Percentiles rank a stretch among this genome's conserved stretches.
Evolutionary conservation across 2,888 invertebrate species (phyloP).

Genomic region (Pandemis corylana): DNA sequence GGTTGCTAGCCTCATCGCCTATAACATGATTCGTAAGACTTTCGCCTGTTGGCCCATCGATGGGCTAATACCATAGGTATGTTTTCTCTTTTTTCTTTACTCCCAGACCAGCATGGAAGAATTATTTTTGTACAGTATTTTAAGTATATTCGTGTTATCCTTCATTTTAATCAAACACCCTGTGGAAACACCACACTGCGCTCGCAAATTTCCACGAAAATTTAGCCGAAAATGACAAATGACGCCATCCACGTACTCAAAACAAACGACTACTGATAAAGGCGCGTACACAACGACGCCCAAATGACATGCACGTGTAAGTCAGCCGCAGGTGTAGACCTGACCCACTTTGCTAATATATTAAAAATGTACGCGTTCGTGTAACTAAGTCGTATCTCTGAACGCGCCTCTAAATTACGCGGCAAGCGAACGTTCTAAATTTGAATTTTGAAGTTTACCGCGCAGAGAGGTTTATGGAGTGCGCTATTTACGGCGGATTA

Average conservation of each 20-base stretch:
- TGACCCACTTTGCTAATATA: slow-evolving; percentile 55
- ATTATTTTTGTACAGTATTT: neutral
- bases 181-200: neutral
- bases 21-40: no score
- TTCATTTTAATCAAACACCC: slow-evolving; percentile 2
- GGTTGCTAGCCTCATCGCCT: no score
- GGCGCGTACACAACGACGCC: slow-evolving; percentile 31
- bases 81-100: no score
- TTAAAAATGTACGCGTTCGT: slow-evolving; percentile 49
- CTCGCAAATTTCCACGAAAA: slow-evolving; percentile 13
- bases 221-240: slow-evolving; percentile 32
- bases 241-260: slow-evolving; percentile 31
- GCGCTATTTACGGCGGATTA: slow-evolving; percentile 32
- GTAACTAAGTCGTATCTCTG: slow-evolving; percentile 34
- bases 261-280: slow-evolving; percentile 34
- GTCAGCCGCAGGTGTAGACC: slow-evolving; percentile 59
- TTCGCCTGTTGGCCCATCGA: no score
- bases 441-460: slow-evolving; percentile 40
- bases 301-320: slow-evolving; percentile 35
- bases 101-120: no score
- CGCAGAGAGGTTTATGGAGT: slow-evolving; percentile 33
- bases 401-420: slow-evolving; percentile 43
- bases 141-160: neutral
- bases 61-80: no score
- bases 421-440: slow-evolving; percentile 43